Percentiles rank a stretch among this genome's conserved stretches.
Conservation (phyloP, 23 tunicate genomes). For the Corella eumyota region DNA sequence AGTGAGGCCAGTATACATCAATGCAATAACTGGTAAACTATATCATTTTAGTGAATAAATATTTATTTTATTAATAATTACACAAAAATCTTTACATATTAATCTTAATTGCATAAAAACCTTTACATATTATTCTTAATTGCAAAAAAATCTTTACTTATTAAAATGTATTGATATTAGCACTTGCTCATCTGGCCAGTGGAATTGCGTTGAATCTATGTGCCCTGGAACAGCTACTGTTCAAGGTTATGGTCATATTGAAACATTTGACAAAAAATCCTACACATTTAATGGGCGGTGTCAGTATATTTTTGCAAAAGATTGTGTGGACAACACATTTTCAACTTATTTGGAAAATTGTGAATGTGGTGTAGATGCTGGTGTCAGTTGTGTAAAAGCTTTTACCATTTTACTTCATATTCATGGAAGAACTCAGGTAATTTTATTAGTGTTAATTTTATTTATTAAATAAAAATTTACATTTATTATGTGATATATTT, state of each 20-base stretch:
- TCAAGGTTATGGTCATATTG: constrained; percentile 29
- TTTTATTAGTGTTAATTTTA: not conserved
- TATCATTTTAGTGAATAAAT: too few relatives aligned
- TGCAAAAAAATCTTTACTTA: too few relatives aligned
- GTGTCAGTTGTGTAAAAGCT: constrained; percentile 25
- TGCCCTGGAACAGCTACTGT: constrained; percentile 49
- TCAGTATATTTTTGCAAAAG: constrained; percentile 50
- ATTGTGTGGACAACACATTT: constrained; percentile 17
- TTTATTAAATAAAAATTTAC: too few relatives aligned
- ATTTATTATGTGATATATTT: too few relatives aligned
- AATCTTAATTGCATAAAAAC: too few relatives aligned
- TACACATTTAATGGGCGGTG: constrained; percentile 38
- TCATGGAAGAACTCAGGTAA: constrained; percentile 20
- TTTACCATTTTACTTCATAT: constrained; percentile 17
- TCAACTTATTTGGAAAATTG: constrained; percentile 26
- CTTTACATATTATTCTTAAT: too few relatives aligned
- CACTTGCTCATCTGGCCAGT: constrained; percentile 35
- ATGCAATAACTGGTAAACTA: constrained; percentile 58
- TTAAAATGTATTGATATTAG: too few relatives aligned
- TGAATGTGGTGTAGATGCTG: constrained; percentile 49
- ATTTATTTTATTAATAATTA: too few relatives aligned
- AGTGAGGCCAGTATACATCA: constrained; percentile 15
- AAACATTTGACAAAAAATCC: constrained; percentile 37
- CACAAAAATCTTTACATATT: too few relatives aligned
- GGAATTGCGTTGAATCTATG: constrained; percentile 25